Conservation (phyloP, 2,113 vertebrate genomes). For the Oreochromis niloticus region DNA sequence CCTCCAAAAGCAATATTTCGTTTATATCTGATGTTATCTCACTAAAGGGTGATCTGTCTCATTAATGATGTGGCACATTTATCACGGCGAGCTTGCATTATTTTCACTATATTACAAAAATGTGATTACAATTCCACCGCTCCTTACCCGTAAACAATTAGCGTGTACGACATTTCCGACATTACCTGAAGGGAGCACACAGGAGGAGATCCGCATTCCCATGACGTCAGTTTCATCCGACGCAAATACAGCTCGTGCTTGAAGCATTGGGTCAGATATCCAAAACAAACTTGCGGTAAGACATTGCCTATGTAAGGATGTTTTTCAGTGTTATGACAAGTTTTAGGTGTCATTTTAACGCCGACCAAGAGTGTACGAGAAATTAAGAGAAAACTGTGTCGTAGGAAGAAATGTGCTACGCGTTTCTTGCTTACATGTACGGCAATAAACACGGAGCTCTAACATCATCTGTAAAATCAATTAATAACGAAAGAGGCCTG, state of each 20-base stretch:
- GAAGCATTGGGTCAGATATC: background rate
- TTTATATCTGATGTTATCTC: background rate
- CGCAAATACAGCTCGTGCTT: background rate
- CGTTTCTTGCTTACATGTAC: background rate
- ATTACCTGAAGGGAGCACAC: background rate
- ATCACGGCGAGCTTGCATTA: background rate
- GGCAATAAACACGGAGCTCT: background rate
- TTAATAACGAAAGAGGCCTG: background rate
- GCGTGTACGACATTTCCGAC: background rate
- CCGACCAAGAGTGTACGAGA: background rate
- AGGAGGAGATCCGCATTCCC: background rate
- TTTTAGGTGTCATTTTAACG: fast-evolving
- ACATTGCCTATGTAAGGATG: fast-evolving
- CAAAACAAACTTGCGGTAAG: slow-evolving; percentile 7
- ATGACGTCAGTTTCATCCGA: slow-evolving; percentile 43
- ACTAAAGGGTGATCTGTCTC: background rate
- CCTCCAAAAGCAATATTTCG: background rate
- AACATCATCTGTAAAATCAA: background rate
- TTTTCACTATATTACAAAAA: background rate
- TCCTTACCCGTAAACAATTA: background rate
- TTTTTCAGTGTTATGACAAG: fast-evolving
- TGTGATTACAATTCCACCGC: background rate
- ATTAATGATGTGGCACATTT: background rate
- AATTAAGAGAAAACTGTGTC: background rate
- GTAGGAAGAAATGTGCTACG: background rate